Percentiles rank a stretch among this genome's conserved stretches.
Evolutionary conservation across 2,797 vertebrate genomes (phyloP).

Genomic region (Alouatta caraya): DNA sequence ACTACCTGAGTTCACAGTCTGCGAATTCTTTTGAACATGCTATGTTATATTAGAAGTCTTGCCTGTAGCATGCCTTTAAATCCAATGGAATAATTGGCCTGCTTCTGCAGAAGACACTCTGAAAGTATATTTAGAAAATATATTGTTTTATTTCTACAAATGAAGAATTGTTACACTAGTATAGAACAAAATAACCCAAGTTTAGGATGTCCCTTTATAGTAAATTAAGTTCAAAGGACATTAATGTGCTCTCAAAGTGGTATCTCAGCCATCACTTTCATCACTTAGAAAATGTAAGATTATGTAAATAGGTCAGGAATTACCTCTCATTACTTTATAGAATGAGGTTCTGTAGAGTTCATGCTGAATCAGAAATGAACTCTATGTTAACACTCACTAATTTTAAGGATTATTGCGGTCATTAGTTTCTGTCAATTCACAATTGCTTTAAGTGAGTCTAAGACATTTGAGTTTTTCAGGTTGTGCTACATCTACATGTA

Average conservation of each 20-base stretch:
- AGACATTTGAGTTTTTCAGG: constrained; percentile 51
- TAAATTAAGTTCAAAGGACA: background rate
- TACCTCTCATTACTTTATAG: constrained; percentile 55
- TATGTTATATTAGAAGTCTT: background rate
- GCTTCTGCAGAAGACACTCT: background rate
- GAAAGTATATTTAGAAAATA: background rate
- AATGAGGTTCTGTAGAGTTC: constrained; percentile 53
- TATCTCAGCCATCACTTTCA: background rate
- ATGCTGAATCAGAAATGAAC: constrained; percentile 62
- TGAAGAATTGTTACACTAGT: background rate
- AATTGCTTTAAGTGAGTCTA: constrained; percentile 50
- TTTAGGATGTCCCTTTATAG: background rate
- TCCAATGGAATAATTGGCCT: background rate
- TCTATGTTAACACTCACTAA: constrained; percentile 63
- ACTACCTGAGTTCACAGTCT: background rate
- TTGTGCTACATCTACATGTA: background rate
- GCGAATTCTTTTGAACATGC: background rate
- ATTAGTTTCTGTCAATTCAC: constrained; percentile 70
- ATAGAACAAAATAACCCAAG: background rate
- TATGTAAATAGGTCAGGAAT: constrained; percentile 60
- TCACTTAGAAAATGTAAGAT: constrained; percentile 51
- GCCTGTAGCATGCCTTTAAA: background rate
- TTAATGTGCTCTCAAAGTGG: constrained; percentile 4
- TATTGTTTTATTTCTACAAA: background rate
- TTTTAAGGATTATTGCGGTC: constrained; percentile 61